A percentile compares a stretch with the other conserved stretches of the same genome.
Evolutionary conservation across 2,888 invertebrate genomes (phyloP).

Genomic region (Xanthostigma xanthostigma): DNA sequence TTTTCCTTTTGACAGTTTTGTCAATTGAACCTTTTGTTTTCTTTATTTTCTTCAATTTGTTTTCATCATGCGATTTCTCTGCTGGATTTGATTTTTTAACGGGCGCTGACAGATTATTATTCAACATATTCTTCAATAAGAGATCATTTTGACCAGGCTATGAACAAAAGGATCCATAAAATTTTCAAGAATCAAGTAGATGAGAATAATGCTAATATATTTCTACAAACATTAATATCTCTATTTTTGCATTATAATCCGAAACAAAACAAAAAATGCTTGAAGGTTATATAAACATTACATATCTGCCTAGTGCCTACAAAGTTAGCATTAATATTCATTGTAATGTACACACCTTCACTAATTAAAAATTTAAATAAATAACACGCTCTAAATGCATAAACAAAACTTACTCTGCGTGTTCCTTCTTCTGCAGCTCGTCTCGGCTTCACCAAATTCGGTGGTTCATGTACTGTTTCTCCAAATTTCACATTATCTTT

Average conservation of each 20-base stretch:
- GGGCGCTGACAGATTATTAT: slow-evolving; percentile 11
- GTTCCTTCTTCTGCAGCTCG: slow-evolving; percentile 29
- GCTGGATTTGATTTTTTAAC: background rate
- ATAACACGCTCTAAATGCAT: background rate
- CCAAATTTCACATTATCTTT: slow-evolving; percentile 58
- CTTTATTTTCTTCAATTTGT: too few relatives aligned
- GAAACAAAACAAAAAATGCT: too few relatives aligned
- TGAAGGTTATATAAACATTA: background rate
- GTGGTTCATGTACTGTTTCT: slow-evolving; percentile 59
- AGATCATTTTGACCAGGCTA: slow-evolving; percentile 50
- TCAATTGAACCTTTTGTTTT: slow-evolving; percentile 20
- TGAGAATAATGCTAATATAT: slow-evolving; percentile 3
- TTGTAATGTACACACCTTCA: too few relatives aligned
- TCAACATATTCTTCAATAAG: slow-evolving; percentile 38
- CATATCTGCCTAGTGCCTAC: slow-evolving; percentile 1
- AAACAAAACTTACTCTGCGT: slow-evolving; percentile 26
- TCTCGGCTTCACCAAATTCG: slow-evolving; percentile 39
- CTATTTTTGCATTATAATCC: too few relatives aligned
- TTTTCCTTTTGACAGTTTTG: slow-evolving; percentile 42
- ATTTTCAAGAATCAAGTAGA: slow-evolving; percentile 2
- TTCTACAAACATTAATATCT: slow-evolving; percentile 2
- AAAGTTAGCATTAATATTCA: too few relatives aligned
- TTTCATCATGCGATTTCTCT: slow-evolving; percentile 9
- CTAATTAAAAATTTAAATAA: too few relatives aligned
- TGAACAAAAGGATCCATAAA: slow-evolving; percentile 16